Base-by-base conservation (phyloP, 2,113 vertebrate genomes). In the Pelvicachromis taeniatus region DNA sequence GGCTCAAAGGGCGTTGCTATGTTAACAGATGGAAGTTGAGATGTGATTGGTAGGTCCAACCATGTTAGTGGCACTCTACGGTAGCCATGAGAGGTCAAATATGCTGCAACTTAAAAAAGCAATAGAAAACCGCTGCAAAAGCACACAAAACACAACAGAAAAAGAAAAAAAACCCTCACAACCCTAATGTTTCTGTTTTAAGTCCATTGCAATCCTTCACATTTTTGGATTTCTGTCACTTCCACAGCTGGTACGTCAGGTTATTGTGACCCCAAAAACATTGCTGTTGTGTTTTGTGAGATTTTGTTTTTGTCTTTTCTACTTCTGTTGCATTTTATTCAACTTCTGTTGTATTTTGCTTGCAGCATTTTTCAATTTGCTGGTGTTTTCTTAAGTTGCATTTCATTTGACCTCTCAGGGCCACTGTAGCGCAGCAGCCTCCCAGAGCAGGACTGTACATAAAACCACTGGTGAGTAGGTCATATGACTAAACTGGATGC, bases 11-110 rank as follows among this genome's bases (percentile, higher is more conserved):
- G 10, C 50, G 40, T 73, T 9, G 2, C 14, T 58, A 4, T 8
- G 59, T 42, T 12, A 33, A 38, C 33, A 61, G 63, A 23, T 54
- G 26, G 31, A 86, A 77, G 88, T 11, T 54, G 33, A 55, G 35
- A 56, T 75, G 42, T 12, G 23, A 48, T 50, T 17, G 2, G 21
- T 29, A 75, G 42, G 23, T 11, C 1, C 40, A 48, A 48, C 14
- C 1, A 29, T 10, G 3, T 29, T 6, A 29, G 42, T 50, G 16
- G 23, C 23, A 75, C 1, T 63, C 33, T 38, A 38, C 35, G 59
- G 59, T n/a, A 38, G 59, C 2, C 33, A 38, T 12, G 59, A 63
- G 59, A 38, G 33, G 19, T 38, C 59, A 63, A 38, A 63, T 21
- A 33, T 63, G 38, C 10, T 63, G 59, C 59, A 21, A 33, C 59